Conservation (phyloP, 2,888 invertebrate species). For the Ophioninae sp. region DNA sequence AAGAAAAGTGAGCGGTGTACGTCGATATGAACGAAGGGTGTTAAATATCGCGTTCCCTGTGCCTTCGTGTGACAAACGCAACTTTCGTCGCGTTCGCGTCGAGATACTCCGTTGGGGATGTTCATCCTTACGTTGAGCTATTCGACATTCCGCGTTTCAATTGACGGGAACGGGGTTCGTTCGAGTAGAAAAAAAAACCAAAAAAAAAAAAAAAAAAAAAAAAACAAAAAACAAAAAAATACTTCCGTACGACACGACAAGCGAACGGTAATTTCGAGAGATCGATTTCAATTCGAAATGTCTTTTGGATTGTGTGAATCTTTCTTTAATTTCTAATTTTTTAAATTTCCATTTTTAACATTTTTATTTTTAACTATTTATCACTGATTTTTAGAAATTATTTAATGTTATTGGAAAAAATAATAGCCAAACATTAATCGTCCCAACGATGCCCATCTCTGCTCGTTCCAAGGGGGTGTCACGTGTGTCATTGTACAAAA, state of each 20-base stretch:
- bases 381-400: background rate
- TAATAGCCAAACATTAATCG: background rate
- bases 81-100: constrained; percentile 45
- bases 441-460: constrained; percentile 34
- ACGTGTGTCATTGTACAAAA: constrained; percentile 32
- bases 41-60: constrained; percentile 63
- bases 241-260: constrained; percentile 3
- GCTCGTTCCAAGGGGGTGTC: constrained; percentile 40
- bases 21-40: constrained; percentile 66
- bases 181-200: constrained; percentile 1
- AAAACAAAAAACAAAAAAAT: too few species aligned
- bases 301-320: background rate
- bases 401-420: constrained; percentile 4
- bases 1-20: constrained; percentile 71
- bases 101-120: constrained; percentile 31
- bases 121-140: constrained; percentile 34
- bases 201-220: too few species aligned
- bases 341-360: background rate
- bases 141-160: too few species aligned
- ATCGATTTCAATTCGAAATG: background rate
- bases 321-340: too few species aligned
- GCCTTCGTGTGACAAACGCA: constrained; percentile 37
- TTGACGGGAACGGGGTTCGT: constrained; percentile 7
- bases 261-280: background rate
- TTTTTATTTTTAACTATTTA: background rate